Evolutionary conservation across 1,140 invertebrate genomes (phyloP).

Genomic region (Dinoponera quadriceps): DNA sequence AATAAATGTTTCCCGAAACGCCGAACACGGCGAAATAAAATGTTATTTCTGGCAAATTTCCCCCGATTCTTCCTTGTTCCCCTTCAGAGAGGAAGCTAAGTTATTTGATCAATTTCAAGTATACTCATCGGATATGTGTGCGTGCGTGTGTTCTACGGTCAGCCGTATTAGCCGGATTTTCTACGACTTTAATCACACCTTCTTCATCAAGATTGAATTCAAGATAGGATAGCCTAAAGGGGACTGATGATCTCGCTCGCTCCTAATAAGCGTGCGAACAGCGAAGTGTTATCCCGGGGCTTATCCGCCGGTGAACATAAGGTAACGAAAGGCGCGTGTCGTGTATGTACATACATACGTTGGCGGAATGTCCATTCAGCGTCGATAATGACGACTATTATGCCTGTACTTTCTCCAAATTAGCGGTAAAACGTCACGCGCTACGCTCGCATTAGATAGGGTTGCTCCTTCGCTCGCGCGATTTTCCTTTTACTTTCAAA

Average conservation of each 20-base stretch:
- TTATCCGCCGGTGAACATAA: background rate
- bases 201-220: slow-evolving; percentile 45
- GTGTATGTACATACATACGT: slow-evolving; percentile 22
- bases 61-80: no score
- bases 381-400: slow-evolving; percentile 70
- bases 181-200: slow-evolving; percentile 51
- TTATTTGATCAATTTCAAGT: no score
- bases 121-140: no score
- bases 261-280: slow-evolving; percentile 47
- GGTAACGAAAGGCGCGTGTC: slow-evolving; percentile 27
- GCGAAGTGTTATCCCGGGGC: slow-evolving; percentile 7
- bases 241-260: slow-evolving; percentile 73
- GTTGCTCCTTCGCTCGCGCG: slow-evolving; percentile 58
- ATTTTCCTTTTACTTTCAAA: slow-evolving; percentile 81
- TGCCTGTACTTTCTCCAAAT: slow-evolving; percentile 80
- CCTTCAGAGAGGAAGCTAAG: no score
- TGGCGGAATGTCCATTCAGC: slow-evolving; percentile 64
- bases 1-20: no score
- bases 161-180: no score
- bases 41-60: no score
- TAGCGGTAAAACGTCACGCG: slow-evolving; percentile 74
- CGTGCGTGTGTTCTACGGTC: no score
- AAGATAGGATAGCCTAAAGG: slow-evolving; percentile 67
- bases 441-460: slow-evolving; percentile 76
- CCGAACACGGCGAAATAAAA: no score